Base-by-base conservation (phyloP, 2,797 vertebrate genomes). In the Sphenopsis melanotis region DNA sequence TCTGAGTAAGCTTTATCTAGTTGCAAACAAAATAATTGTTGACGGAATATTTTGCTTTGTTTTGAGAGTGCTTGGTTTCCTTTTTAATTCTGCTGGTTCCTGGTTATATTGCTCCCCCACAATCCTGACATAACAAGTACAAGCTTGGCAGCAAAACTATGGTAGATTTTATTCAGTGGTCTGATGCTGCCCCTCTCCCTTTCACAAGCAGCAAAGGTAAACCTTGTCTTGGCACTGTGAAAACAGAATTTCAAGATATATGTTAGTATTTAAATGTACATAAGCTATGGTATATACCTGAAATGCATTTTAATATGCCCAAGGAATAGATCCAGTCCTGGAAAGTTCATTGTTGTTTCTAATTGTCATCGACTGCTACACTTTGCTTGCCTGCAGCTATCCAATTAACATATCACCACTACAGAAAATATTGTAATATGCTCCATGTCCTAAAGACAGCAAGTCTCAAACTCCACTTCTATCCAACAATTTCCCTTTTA, bases 291-390 rank as follows among this genome's bases (percentile, higher is more conserved):
- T 65, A 80, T 82, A 84, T 75, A 96, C 83, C 87, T 93, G 88
- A 76, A 93, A 66, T 86, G 88, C 82, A 95, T 97, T 97, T 96
- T 97, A 97, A 97, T 94, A 87, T 91, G 56, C 47, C 85, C 61
- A 64, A 95, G 92, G 81, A 95, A 91, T 74, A 71, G 69, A 77
- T 65, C 91, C 74, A 81, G 74, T 94, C 79, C 96, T 85, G 95
- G 83, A 65, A 95, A 97, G 89, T 91, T 94, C 94, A 95, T 90
- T 97, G 97, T 96, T 97, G 71, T 95, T 97, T 95, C 93, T 97
- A 97, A 98, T 98, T 98, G 97, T 97, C 97, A 97, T 91, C 10
- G 91, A 97, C 97, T 95, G 96, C 81, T 96, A 96, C 96, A 97
- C 68, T 96, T 93, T 91, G 90, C 87, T 97, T 94, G 97, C 98